Percentiles rank a stretch among this genome's conserved stretches.
Conservation (phyloP, 2,113 vertebrate genomes). For the Zosterops pallidus region DNA sequence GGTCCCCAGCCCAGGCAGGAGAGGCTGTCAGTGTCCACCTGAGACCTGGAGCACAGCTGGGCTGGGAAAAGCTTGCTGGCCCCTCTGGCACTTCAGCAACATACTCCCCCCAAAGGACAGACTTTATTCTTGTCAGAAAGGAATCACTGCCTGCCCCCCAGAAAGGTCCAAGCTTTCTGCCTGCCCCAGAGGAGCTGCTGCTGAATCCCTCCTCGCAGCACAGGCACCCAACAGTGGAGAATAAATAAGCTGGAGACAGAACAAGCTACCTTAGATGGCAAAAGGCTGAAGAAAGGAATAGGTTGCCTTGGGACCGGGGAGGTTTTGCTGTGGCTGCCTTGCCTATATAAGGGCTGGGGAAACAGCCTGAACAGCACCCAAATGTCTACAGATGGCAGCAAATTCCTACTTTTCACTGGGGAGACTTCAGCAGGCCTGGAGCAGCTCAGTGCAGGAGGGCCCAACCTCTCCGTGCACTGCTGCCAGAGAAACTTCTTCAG, state of each 20-base stretch:
- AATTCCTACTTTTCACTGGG: background rate
- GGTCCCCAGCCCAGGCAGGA: rapidly evolving
- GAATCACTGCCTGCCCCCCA: background rate
- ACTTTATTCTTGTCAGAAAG: background rate
- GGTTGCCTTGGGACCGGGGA: background rate
- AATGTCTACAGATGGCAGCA: conserved; percentile 62
- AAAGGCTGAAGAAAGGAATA: background rate
- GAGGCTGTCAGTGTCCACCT: background rate
- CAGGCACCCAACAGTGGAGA: background rate
- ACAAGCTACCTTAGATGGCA: conserved; percentile 16
- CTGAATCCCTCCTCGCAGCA: background rate
- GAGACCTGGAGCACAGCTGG: background rate
- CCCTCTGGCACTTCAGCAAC: background rate
- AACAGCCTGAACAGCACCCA: background rate
- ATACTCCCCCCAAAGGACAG: background rate
- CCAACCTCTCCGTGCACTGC: rapidly evolving
- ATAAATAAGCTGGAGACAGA: background rate
- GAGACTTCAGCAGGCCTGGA: background rate
- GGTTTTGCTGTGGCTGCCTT: background rate
- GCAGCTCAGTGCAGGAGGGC: background rate
- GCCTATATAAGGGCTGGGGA: conserved; percentile 39
- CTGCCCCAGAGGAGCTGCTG: background rate
- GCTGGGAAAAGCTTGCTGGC: background rate
- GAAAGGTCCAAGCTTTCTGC: background rate
- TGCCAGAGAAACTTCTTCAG: background rate